A percentile compares a stretch with the other conserved stretches of the same genome.
Evolutionary conservation across 2,888 invertebrate species (phyloP).

Genomic region (Timandra comae): DNA sequence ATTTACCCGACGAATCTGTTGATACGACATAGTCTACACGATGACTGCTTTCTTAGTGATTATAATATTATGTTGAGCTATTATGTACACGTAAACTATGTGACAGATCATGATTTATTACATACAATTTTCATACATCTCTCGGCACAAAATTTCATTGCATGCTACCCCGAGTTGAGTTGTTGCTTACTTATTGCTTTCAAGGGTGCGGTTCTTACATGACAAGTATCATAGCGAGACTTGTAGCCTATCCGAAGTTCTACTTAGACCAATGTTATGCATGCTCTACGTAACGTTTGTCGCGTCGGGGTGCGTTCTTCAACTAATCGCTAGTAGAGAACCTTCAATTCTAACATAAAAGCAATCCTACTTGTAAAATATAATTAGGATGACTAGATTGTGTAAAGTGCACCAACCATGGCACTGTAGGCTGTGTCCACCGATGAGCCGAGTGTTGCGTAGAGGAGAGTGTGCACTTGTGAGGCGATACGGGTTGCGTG

Average conservation of each 20-base stretch:
- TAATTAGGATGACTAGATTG: conserved; percentile 2
- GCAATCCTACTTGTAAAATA: conserved; percentile 13
- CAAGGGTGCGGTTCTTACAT: conserved; percentile 41
- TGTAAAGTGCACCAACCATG: neutral
- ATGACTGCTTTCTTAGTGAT: conserved; percentile 21
- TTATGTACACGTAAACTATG: too few relatives aligned
- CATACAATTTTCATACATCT: conserved; percentile 29
- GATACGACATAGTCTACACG: conserved; percentile 8
- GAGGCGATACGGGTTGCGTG: conserved; percentile 15
- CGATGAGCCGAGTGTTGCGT: neutral
- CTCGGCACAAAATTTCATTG: conserved; percentile 36
- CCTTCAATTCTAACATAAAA: conserved; percentile 18
- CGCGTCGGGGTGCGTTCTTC: conserved; percentile 13
- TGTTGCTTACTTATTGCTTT: conserved; percentile 33
- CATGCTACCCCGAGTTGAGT: conserved; percentile 33
- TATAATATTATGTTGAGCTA: conserved; percentile 37
- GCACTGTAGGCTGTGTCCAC: neutral
- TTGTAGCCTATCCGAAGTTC: conserved; percentile 9
- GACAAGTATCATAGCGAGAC: conserved; percentile 35
- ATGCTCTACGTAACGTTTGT: conserved; percentile 15
- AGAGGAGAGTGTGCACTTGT: neutral
- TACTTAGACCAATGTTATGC: conserved; percentile 14
- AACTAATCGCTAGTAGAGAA: conserved; percentile 17
- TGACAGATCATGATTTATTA: conserved; percentile 41
- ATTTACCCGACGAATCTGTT: conserved; percentile 35